phyloP scores from a whole-genome alignment of 1,140 invertebrate species.

The Oppia nitens region DNA sequence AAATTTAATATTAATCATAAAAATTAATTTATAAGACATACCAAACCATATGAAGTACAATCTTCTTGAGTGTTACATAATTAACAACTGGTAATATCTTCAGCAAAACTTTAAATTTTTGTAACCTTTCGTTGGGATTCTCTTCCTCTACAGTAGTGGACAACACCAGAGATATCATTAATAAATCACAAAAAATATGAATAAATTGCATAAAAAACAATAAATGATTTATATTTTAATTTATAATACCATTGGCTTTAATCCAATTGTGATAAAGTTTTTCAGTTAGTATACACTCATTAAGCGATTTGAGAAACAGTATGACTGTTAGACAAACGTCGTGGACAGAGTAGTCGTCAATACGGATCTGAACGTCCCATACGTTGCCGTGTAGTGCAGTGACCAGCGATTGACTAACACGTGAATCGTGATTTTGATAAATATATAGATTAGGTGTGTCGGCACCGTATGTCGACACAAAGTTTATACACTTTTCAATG shows the following conservation, averaged over 20 bases:
- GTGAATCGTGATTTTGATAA: not conserved
- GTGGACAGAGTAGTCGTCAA: constrained; percentile 1
- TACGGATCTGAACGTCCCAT: constrained; percentile 12
- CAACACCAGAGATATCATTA: no score
- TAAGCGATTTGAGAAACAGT: constrained; percentile 14
- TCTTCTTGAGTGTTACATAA: constrained; percentile 8
- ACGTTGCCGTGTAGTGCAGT: constrained; percentile 2
- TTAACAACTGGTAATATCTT: constrained; percentile 7
- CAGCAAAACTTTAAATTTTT: constrained; percentile 5
- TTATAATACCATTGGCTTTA: not conserved
- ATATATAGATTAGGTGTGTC: not conserved
- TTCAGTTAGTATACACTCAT: constrained; percentile 17
- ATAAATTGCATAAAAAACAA: not conserved
- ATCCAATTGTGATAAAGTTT: constrained; percentile 11
- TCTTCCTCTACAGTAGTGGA: not conserved
- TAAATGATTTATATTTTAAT: not conserved
- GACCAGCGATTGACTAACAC: not conserved
- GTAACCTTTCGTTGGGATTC: not conserved
- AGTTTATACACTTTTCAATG: constrained; percentile 19
- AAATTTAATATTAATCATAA: no score
- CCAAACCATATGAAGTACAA: constrained; percentile 6
- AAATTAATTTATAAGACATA: no score
- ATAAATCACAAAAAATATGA: no score
- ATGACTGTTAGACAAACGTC: constrained; percentile 9
- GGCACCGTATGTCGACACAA: constrained; percentile 15